Base-by-base conservation (phyloP, 1,140 invertebrate species). In the Drosophila santomea region DNA sequence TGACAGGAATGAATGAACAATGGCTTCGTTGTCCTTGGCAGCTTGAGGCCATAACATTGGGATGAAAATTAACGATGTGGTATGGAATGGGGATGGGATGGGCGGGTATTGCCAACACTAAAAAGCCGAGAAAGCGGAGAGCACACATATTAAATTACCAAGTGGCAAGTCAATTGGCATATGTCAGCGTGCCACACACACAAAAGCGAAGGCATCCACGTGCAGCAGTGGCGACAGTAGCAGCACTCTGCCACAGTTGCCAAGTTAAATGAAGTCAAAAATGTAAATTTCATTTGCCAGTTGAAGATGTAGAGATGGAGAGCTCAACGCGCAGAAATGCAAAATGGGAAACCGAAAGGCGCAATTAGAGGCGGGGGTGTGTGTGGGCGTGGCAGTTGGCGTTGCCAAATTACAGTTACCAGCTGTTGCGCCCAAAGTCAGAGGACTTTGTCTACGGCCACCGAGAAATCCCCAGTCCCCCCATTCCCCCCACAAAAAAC, bases 211-310 rank as follows among this genome's bases (percentile, higher is more conserved):
- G 50, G 32, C 32, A 32, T 8, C 32, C 32, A 10, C 32, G 7
- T 32, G 28, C 28, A 32, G 28, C 28, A 32, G 23, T 5, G 3
- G 25, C 25, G 5, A 4, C 25, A 25, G 25, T 4, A 25, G 25
- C 25, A 4, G 25, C 4, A 25, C 25, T 25, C 25, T 25, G 25
- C 25, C 25, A 4, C 25, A 79, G 66, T 64, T 82, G 75, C 50
- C 72, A 88, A 82, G 84, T 83, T 89, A 88, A 88, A 88, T 88
- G 84, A 80, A 89, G 84, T 88, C 83, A 89, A 71, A 86, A 83
- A 86, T 86, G 83, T 86, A 86, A 86, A 86, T 88, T 86, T 88
- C 79, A 83, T 88, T 86, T 79, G 51, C 11, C 78, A 60, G 36
- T 44, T 23, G 23, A 45, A 51, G 39, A 39, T 47, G 58, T 25